Percentiles rank a stretch among this genome's conserved stretches.
These are phyloP conservation scores for Caenorhabditis japonica DNA, from an alignment of 2,888 invertebrate species.

Conservation along the genomic window DNA sequence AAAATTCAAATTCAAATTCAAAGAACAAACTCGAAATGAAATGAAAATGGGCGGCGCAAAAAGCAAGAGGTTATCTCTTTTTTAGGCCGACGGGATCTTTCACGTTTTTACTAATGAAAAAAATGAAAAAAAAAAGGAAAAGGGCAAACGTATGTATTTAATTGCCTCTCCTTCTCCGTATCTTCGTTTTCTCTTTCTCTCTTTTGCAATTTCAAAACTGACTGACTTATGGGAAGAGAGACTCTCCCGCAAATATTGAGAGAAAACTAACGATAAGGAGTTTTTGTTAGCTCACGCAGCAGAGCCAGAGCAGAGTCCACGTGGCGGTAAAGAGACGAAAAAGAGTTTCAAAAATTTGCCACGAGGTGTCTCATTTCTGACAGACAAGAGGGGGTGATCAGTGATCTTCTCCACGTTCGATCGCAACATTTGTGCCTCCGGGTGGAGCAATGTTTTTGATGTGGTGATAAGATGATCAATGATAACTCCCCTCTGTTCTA, in stretches of 20 bases:
- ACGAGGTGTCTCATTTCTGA: constrained; percentile 45
- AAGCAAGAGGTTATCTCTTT: constrained; percentile 23
- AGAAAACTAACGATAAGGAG: not conserved
- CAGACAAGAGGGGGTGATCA: constrained; percentile 22
- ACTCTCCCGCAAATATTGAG: not conserved
- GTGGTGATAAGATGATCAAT: too few relatives aligned
- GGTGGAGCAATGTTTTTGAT: too few relatives aligned
- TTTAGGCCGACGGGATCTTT: constrained; percentile 17
- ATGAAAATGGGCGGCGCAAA: not conserved
- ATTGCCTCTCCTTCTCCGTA: too few relatives aligned
- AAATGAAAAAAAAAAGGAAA: constrained; percentile 10
- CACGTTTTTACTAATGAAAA: constrained; percentile 20
- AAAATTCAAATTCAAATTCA: not conserved
- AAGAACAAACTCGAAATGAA: constrained; percentile 4
- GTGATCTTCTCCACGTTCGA: constrained; percentile 34
- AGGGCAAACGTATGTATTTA: too few relatives aligned
- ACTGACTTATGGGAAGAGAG: too few relatives aligned
- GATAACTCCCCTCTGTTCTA: too few relatives aligned
- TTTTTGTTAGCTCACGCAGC: constrained; percentile 22
- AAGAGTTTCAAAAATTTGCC: constrained; percentile 7
- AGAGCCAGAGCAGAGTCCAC: constrained; percentile 15
- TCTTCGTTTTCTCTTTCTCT: constrained; percentile 18
- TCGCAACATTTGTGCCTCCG: too few relatives aligned
- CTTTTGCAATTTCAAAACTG: not conserved
- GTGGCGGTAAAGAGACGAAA: constrained; percentile 5